phyloP scores from a whole-genome alignment of 2,888 invertebrate genomes.

The Cheilosia scutellata region DNA sequence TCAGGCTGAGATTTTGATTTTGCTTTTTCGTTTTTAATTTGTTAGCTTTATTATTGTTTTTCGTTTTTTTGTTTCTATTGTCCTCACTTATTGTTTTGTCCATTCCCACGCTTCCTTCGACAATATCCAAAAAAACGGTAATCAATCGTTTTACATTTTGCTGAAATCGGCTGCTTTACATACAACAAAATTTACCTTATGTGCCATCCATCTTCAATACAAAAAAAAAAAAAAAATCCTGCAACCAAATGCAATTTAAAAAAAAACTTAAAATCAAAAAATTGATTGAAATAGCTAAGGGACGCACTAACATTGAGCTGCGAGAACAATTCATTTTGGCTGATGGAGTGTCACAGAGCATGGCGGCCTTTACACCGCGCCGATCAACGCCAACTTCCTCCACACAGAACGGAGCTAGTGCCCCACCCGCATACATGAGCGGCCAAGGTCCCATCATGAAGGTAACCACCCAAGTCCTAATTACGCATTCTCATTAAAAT shows the following conservation, averaged over 20 bases:
- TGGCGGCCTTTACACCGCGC: conserved; percentile 99
- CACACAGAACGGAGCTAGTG: conserved; percentile 86
- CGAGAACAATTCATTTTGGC: conserved; percentile 99
- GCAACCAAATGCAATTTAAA: conserved; percentile 67
- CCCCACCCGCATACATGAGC: conserved; percentile 85
- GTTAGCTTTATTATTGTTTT: conserved; percentile 64
- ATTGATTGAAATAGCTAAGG: conserved; percentile 91
- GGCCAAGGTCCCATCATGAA: conserved; percentile 96
- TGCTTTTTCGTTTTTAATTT: conserved; percentile 69
- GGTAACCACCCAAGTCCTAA: conserved; percentile 86
- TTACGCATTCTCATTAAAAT: conserved; percentile 60
- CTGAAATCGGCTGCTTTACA: conserved; percentile 70
- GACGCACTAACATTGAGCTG: conserved; percentile 99
- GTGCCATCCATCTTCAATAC: conserved; percentile 65
- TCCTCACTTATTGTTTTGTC: conserved; percentile 64
- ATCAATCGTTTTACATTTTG: conserved; percentile 64
- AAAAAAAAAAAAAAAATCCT: conserved; percentile 57
- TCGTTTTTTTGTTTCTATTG: conserved; percentile 57
- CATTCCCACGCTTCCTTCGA: conserved; percentile 67
- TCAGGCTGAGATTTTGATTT: conserved; percentile 18
- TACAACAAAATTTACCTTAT: conserved; percentile 57
- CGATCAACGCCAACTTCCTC: conserved; percentile 92
- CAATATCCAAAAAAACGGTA: conserved; percentile 55
- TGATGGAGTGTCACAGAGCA: conserved; percentile 98
- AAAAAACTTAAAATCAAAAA: conserved; percentile 48